Conservation (phyloP, 2,113 vertebrate genomes). For the Oryctolagus cuniculus region DNA sequence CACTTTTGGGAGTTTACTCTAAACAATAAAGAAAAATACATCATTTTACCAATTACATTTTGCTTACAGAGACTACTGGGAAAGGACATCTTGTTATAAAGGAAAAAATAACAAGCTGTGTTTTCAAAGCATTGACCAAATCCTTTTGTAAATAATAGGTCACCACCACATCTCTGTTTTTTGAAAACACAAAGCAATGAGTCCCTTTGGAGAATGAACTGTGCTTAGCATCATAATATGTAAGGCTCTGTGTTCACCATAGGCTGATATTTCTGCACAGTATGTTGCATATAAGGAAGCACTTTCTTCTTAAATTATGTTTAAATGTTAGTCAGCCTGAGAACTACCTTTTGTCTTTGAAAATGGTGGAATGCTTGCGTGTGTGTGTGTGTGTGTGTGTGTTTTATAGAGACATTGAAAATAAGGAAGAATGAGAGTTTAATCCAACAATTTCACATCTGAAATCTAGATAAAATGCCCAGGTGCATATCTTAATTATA, state of each 20-base stretch:
- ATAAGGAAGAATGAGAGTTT: background rate
- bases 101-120: accelerated
- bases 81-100: background rate
- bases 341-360: background rate
- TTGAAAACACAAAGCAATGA: background rate
- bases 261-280: background rate
- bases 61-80: background rate
- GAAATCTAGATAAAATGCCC: background rate
- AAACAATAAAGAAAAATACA: background rate
- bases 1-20: background rate
- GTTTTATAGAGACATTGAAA: background rate
- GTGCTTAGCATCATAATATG: background rate
- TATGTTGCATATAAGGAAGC: background rate
- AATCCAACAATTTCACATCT: background rate
- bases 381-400: background rate
- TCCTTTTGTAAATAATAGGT: conserved; percentile 51
- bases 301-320: conserved; percentile 20
- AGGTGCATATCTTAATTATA: background rate
- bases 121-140: conserved; percentile 20
- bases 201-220: background rate
- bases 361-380: background rate
- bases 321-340: background rate
- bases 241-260: background rate
- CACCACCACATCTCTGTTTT: background rate
- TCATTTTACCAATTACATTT: background rate